Base-by-base conservation (phyloP, 1,140 invertebrate species). In the Anadara kagoshimensis region DNA sequence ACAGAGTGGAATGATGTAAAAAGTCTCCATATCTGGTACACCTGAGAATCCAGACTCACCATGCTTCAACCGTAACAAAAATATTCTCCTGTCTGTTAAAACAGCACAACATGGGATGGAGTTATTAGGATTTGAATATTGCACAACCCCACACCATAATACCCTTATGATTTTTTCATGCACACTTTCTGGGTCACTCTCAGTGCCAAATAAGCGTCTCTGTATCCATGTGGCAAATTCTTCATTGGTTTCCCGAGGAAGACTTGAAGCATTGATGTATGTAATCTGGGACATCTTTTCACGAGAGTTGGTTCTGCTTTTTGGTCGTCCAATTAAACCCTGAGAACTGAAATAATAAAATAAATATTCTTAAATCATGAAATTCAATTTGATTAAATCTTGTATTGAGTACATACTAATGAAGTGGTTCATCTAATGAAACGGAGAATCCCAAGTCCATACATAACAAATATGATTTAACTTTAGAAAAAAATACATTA, bases 111-210 rank as follows among this genome's bases (percentile, higher is more conserved):
- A 83, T 5, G 83, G 78, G 18, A 82, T 73, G 12, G 79, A 18
- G 7, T 54, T 44, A 41, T 70, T 69, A 14, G 75, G 79, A 5
- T 76, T 64, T 3, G 80, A 83, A 54, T 81, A 86, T 58, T 84
- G 83, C n/a, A 86, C 58, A 45, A 76, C 82, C 5, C 76, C 68
- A 71, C 85, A 86, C 87, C 87, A 89, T 26, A 89, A 61, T 0
- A 89, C 68, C 63, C 85, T 78, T 36, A 80, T 54, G 16, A 84
- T 68, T 41, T 76, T 61, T 26, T 84, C 80, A 24, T 58, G 36
- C 11, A 51, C 58, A 16, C 47, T 24, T 36, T 59, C 72, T 54
- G 41, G 16, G 8, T 59, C 69, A 2, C 43, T 59, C 44, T 62
- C 57, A 45, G 58, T 24, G 14, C 72, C 75, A 62, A 82, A 76